These are phyloP conservation scores for Lordiphosa fenestrarum DNA, from an alignment of 2,888 invertebrate species.

Conservation along the genomic window DNA sequence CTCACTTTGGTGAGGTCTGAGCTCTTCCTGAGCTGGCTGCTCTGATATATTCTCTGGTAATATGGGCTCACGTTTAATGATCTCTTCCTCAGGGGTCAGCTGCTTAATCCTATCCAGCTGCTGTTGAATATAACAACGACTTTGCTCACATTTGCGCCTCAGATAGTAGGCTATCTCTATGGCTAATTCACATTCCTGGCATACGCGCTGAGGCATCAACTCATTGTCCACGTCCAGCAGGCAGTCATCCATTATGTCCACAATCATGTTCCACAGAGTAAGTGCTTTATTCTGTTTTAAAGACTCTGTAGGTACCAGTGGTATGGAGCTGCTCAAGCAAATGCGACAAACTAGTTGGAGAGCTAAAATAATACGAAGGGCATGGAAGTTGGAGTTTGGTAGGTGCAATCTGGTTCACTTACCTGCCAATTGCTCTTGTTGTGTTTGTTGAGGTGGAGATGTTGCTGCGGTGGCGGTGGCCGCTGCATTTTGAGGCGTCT, in stretches of 20 bases:
- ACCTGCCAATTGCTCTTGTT: neutral
- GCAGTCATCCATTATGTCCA: conserved; percentile 2
- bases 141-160: conserved; percentile 5
- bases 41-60: no score
- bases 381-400: no score
- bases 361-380: neutral
- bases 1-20: no score
- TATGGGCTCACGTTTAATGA: no score
- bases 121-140: conserved; percentile 3
- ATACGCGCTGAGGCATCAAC: neutral
- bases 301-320: neutral
- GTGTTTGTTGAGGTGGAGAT: no score
- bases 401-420: no score
- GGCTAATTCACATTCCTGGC: neutral
- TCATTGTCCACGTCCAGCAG: neutral
- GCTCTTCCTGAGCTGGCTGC: no score
- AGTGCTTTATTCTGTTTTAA: no score
- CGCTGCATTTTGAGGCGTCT: no score
- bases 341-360: neutral
- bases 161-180: neutral
- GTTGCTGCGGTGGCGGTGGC: neutral
- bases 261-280: neutral
- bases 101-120: neutral
- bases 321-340: neutral
- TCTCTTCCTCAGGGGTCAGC: no score